Base-by-base conservation (phyloP, 2,888 invertebrate genomes). In the Andrena camellia region DNA sequence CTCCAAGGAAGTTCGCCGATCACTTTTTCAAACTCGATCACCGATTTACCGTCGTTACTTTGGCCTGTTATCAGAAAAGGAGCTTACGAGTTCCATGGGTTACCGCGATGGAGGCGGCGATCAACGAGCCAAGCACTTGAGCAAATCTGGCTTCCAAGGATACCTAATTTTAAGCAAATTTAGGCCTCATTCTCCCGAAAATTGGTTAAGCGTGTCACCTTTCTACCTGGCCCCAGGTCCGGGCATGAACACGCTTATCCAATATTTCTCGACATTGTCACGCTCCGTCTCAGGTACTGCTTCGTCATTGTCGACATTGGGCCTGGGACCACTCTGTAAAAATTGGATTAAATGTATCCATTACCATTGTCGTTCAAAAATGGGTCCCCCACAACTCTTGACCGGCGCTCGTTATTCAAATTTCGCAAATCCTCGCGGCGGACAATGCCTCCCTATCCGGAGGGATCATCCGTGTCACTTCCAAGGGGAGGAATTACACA, bases 311-410 rank as follows among this genome's bases (percentile, higher is more conserved):
- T 90, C 63, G 81, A 76, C 80, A 76, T 71, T 35, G 29, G 54
- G 26, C 70, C 79, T 71, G 74, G 81, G 74, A 73, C 52, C 81
- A 62, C 52, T 83, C 86, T 84, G 78, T 73, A 89, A 89, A 93
- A 94, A 94, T 94, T 94, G 93, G 93, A 94, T 94, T 94, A 94
- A 92, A 93, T 85, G 90, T 93, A 94, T 94, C 93, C 89, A 93
- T 94, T 94, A 94, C 93, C 86, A 92, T 93, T 92, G 93, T 92
- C 82, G 73, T 74, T 23, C 10, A 10, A 57, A 57, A 57, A 57
- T 57, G 57, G 57, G 72, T 81, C 83, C 33, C 68, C 42, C 50
- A 80, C 70, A 60, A 85, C 50, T 74, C 78, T 60, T 71, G 50
- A 13, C 68, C 48, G 48, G 67, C 33, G 59, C 72, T 77, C 33